A percentile compares a stretch with the other conserved stretches of the same genome.
These are phyloP conservation scores for Polydrusus tereticollis DNA, from an alignment of 2,888 invertebrate species.

Conservation along the genomic window DNA sequence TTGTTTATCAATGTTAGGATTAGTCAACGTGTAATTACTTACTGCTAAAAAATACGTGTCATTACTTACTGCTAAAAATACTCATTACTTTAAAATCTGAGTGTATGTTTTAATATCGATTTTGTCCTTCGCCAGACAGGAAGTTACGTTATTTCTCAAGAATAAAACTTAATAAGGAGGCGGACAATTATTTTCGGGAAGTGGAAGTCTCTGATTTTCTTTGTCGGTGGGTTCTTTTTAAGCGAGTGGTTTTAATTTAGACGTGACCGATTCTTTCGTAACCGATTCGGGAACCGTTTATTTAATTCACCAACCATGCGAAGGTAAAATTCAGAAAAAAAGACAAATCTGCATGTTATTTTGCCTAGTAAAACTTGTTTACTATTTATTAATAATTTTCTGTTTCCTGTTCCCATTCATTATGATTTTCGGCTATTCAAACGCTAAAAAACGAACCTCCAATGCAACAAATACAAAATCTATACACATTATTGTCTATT, in stretches of 20 bases:
- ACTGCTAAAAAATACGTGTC: too few species aligned
- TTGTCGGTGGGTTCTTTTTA: constrained; percentile 12
- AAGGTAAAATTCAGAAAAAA: not conserved
- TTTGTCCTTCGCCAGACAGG: constrained; percentile 28
- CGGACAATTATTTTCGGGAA: constrained; percentile 29
- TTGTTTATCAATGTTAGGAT: too few species aligned
- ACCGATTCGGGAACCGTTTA: not conserved
- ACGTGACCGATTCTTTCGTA: not conserved
- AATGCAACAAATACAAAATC: too few species aligned
- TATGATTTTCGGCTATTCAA: too few species aligned
- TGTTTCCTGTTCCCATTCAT: too few species aligned
- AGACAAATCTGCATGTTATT: too few species aligned
- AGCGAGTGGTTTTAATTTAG: not conserved
- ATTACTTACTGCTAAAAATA: too few species aligned
- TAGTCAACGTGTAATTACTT: too few species aligned
- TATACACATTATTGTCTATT: not conserved
- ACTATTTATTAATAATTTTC: too few species aligned
- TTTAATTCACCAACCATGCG: not conserved
- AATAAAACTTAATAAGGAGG: constrained; percentile 24
- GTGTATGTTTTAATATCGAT: constrained; percentile 7
- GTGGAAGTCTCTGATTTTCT: constrained; percentile 20
- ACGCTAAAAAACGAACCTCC: too few species aligned
- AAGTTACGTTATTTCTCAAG: constrained; percentile 26
- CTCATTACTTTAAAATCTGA: constrained; percentile 1
- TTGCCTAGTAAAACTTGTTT: too few species aligned